phyloP scores from a whole-genome alignment of 2,888 invertebrate genomes.

The Cheilosia pagana region DNA sequence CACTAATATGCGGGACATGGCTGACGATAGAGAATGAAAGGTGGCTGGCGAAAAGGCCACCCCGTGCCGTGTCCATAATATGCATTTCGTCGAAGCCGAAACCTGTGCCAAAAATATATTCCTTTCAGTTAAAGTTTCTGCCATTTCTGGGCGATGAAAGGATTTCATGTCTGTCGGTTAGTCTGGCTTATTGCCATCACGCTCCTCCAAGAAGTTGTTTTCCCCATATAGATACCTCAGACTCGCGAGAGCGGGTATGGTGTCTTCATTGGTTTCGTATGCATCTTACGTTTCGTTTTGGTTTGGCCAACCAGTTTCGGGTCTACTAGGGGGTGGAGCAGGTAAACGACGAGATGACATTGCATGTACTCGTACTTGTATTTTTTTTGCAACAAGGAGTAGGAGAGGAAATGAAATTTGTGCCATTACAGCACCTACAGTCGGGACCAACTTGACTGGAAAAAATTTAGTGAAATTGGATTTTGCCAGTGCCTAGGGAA shows the following conservation, averaged over 20 bases:
- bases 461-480: slow-evolving; percentile 67
- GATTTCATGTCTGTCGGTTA: slow-evolving; percentile 50
- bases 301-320: slow-evolving; percentile 46
- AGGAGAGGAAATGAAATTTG: slow-evolving; percentile 61
- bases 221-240: slow-evolving; percentile 14
- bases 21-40: slow-evolving; percentile 22
- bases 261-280: slow-evolving; percentile 26
- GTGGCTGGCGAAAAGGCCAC: slow-evolving; percentile 20
- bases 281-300: slow-evolving; percentile 52
- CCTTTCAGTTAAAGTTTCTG: slow-evolving; percentile 42
- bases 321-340: slow-evolving; percentile 42
- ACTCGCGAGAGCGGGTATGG: not conserved
- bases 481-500: slow-evolving; percentile 55
- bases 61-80: not conserved
- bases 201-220: slow-evolving; percentile 33
- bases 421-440: slow-evolving; percentile 63
- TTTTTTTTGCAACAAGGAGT: slow-evolving; percentile 1
- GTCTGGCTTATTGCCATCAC: slow-evolving; percentile 66
- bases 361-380: slow-evolving; percentile 26
- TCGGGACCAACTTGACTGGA: slow-evolving; percentile 63
- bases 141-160: slow-evolving; percentile 19
- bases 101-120: slow-evolving; percentile 49
- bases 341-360: slow-evolving; percentile 63
- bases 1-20: slow-evolving; percentile 20
- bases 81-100: slow-evolving; percentile 29